These are phyloP conservation scores for Tethea ocularis DNA, from an alignment of 2,888 invertebrate species.

Conservation along the genomic window DNA sequence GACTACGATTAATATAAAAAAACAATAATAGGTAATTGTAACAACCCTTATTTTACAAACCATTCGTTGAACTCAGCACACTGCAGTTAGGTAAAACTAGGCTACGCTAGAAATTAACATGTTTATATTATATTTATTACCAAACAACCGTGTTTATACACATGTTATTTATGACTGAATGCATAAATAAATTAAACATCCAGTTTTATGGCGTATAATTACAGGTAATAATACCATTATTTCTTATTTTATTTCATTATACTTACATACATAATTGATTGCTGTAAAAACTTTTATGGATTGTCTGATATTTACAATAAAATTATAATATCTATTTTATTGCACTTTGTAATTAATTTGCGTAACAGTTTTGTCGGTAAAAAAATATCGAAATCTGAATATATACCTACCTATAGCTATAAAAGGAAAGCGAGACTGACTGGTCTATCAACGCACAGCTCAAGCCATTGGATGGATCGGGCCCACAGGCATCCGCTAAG, in stretches of 20 bases:
- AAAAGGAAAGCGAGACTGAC: too few species aligned
- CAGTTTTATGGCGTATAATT: conserved; percentile 37
- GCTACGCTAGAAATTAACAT: conserved; percentile 2
- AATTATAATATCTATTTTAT: not conserved
- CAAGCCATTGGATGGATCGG: too few species aligned
- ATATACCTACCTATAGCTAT: too few species aligned
- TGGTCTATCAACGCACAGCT: too few species aligned
- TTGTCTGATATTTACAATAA: not conserved
- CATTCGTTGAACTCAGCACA: not conserved
- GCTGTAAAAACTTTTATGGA: conserved; percentile 9
- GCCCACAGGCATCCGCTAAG: too few species aligned
- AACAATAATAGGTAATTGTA: not conserved
- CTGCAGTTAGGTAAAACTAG: not conserved
- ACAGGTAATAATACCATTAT: conserved; percentile 27
- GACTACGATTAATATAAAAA: too few species aligned
- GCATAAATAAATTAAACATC: conserved; percentile 32
- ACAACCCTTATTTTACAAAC: not conserved
- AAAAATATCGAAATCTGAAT: too few species aligned
- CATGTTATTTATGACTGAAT: conserved; percentile 26
- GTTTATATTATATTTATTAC: conserved; percentile 1
- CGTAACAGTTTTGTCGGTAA: too few species aligned
- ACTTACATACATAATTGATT: conserved; percentile 22
- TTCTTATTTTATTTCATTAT: conserved; percentile 24
- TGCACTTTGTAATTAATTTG: too few species aligned
- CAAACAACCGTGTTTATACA: not conserved